A percentile compares a stretch with the other conserved stretches of the same genome.
Conservation (phyloP, 2,888 invertebrate species). For the Druceiella hillmani region DNA sequence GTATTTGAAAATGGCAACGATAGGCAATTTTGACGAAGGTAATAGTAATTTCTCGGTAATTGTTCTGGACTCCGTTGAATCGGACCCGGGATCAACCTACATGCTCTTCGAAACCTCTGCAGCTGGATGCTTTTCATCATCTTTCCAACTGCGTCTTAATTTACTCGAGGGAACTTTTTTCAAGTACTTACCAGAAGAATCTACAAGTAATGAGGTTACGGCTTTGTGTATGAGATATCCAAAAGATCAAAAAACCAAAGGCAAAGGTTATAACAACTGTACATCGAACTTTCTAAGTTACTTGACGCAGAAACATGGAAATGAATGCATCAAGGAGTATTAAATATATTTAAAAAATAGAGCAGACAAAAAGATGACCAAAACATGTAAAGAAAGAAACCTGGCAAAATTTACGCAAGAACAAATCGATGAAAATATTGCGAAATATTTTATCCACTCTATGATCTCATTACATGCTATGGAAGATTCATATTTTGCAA, state of each 20-base stretch:
- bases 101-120: too few species aligned
- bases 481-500: conserved; percentile 17
- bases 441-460: conserved; percentile 17
- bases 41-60: not conserved
- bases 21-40: conserved; percentile 6
- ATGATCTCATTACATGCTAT: too few species aligned
- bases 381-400: conserved; percentile 6
- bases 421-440: conserved; percentile 15
- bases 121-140: conserved; percentile 5
- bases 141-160: conserved; percentile 9
- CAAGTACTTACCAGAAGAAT: conserved; percentile 15
- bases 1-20: conserved; percentile 6
- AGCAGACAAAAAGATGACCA: conserved; percentile 9
- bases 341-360: conserved; percentile 15
- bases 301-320: conserved; percentile 18
- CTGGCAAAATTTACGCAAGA: too few species aligned
- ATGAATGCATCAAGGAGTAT: conserved; percentile 14
- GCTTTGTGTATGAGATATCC: conserved; percentile 8
- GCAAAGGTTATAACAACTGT: conserved; percentile 16
- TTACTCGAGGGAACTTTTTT: conserved; percentile 17
- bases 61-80: not conserved
- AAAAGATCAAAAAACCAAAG: too few species aligned
- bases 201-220: conserved; percentile 12
- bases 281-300: too few species aligned
- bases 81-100: too few species aligned